phyloP scores from a whole-genome alignment of 2,797 vertebrate genomes.

The Rallus crepitans region DNA sequence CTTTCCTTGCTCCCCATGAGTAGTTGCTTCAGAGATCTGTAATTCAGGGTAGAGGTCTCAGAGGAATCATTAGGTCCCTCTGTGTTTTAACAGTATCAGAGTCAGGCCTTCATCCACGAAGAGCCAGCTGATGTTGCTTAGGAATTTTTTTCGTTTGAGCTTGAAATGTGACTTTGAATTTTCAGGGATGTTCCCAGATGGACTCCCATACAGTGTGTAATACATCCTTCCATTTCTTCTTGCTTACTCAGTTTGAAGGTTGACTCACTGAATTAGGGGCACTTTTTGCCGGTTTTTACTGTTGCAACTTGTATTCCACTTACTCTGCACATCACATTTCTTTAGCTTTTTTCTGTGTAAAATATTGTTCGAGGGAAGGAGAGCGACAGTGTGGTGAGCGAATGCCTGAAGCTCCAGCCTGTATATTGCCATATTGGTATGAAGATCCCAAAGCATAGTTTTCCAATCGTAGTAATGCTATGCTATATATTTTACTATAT shows the following conservation, averaged over 20 bases:
- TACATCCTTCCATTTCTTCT: neutral
- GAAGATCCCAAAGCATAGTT: neutral
- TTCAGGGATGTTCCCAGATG: neutral
- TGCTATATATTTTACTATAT: neutral
- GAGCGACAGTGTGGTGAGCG: neutral
- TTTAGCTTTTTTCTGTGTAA: neutral
- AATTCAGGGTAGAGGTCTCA: neutral
- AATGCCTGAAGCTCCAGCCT: neutral
- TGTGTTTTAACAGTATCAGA: fast-evolving
- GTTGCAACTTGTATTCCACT: neutral
- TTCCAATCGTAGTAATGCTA: neutral
- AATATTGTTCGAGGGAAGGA: neutral
- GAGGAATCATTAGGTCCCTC: neutral
- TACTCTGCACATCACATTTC: neutral
- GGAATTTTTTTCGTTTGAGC: neutral
- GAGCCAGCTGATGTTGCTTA: neutral
- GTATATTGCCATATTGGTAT: neutral
- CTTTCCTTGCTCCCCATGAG: neutral
- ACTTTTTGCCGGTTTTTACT: neutral
- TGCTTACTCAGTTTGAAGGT: neutral
- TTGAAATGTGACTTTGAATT: neutral
- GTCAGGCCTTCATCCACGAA: neutral
- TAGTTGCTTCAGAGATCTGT: neutral
- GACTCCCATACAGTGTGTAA: neutral
- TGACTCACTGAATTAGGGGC: neutral